These are phyloP conservation scores for Acipenser ruthenus DNA, from an alignment of 2,797 vertebrate species.

Conservation along the genomic window DNA sequence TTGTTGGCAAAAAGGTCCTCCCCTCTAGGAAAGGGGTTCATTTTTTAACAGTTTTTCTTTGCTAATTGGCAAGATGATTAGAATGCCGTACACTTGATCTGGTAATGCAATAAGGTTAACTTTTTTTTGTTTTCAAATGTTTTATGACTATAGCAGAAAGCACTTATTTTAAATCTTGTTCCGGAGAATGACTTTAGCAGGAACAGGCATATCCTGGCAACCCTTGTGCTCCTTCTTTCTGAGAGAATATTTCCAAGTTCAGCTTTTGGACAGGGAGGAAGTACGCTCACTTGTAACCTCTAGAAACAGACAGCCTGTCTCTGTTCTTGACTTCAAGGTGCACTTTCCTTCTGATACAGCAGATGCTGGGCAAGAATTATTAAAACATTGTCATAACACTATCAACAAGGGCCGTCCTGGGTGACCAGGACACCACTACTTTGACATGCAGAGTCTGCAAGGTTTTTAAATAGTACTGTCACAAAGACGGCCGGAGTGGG, in stretches of 20 bases:
- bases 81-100: conserved; percentile 41
- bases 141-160: conserved; percentile 21
- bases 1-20: conserved; percentile 24
- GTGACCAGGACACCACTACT: no score
- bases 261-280: not conserved
- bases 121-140: conserved; percentile 14
- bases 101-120: conserved; percentile 34
- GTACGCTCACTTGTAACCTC: not conserved
- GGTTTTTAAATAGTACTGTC: no score
- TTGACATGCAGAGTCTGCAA: no score
- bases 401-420: no score
- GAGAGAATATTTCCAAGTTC: conserved; percentile 12
- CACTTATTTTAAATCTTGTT: conserved; percentile 8
- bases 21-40: not conserved
- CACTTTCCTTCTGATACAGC: no score
- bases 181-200: conserved; percentile 45
- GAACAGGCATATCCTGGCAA: conserved; percentile 38
- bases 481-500: no score
- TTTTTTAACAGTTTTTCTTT: not conserved
- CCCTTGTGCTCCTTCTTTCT: conserved; percentile 35
- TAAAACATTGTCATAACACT: no score
- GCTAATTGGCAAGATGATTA: conserved; percentile 36
- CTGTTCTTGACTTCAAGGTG: not conserved
- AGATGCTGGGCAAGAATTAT: no score
- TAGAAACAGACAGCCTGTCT: not conserved